These are phyloP conservation scores for Parotocinclus haroldoi DNA, from an alignment of 2,797 vertebrate genomes.

Conservation along the genomic window DNA sequence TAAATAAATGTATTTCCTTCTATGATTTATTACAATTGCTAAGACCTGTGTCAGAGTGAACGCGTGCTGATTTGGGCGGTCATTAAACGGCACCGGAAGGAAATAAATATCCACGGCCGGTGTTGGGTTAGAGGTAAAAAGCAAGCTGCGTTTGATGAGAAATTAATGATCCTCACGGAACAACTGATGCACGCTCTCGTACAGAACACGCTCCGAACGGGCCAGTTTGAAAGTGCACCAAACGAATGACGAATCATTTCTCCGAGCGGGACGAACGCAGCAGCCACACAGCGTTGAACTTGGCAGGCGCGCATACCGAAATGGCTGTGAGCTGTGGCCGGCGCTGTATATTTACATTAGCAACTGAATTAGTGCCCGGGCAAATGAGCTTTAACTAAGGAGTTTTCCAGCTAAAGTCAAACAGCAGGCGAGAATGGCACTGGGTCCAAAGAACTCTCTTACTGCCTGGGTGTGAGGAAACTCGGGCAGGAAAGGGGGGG, in stretches of 20 bases:
- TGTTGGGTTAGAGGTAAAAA: slow-evolving; percentile 25
- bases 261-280: slow-evolving; percentile 40
- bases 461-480: slow-evolving; percentile 54
- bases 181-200: slow-evolving; percentile 35
- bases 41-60: too few species aligned
- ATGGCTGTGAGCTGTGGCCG: slow-evolving; percentile 31
- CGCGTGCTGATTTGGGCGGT: too few species aligned
- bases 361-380: slow-evolving; percentile 39
- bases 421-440: slow-evolving; percentile 43
- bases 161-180: slow-evolving; percentile 32
- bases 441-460: slow-evolving; percentile 33
- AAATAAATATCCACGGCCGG: not conserved
- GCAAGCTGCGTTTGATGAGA: slow-evolving; percentile 13
- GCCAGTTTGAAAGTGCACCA: slow-evolving; percentile 45
- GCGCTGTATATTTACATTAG: slow-evolving; percentile 47
- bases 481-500: slow-evolving; percentile 50
- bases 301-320: slow-evolving; percentile 31
- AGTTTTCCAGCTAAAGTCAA: slow-evolving; percentile 36
- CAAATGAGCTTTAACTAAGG: slow-evolving; percentile 38
- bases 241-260: slow-evolving; percentile 48
- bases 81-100: not conserved
- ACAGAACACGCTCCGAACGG: slow-evolving; percentile 28
- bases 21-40: too few species aligned
- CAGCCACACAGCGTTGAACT: slow-evolving; percentile 43
- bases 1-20: too few species aligned